These are phyloP conservation scores for Pilophorus perplexus DNA, from an alignment of 2,888 invertebrate species.

Conservation along the genomic window DNA sequence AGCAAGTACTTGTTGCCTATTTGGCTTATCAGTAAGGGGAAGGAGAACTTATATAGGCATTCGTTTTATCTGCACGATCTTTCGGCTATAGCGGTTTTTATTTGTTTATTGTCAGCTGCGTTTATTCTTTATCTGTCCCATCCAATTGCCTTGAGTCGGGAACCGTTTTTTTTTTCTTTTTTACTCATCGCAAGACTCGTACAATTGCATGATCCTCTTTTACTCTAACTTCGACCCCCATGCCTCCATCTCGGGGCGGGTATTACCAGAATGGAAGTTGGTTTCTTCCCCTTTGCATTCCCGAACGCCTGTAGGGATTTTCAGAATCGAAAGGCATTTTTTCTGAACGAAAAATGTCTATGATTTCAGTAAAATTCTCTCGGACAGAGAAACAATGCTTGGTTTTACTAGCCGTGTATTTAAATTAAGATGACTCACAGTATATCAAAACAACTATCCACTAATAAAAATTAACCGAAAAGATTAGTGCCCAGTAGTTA, in stretches of 20 bases:
- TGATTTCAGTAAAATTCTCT: too few species aligned
- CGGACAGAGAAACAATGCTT: too few species aligned
- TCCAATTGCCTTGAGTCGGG: conserved; percentile 39
- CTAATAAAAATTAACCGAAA: too few species aligned
- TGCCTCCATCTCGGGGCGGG: conserved; percentile 20
- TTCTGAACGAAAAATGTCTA: too few species aligned
- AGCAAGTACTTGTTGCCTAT: conserved; percentile 43
- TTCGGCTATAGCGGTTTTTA: conserved; percentile 42
- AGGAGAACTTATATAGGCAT: conserved; percentile 34
- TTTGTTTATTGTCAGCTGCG: conserved; percentile 46
- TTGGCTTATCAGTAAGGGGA: conserved; percentile 24
- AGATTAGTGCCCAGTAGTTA: too few species aligned
- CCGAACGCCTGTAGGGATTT: too few species aligned
- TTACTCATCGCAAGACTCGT: not conserved
- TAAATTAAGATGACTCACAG: too few species aligned
- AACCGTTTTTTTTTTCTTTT: conserved; percentile 20
- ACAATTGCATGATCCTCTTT: not conserved
- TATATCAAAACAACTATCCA: too few species aligned
- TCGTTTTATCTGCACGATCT: conserved; percentile 39
- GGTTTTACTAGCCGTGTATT: too few species aligned
- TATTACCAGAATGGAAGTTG: conserved; percentile 24
- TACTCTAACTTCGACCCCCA: conserved; percentile 1
- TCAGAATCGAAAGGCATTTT: too few species aligned
- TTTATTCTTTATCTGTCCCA: conserved; percentile 43
- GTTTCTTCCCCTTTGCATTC: conserved; percentile 14